These are phyloP conservation scores for Diadema setosum DNA, from an alignment of 35 echinoderm and acorn worm genomes.

Conservation along the genomic window DNA sequence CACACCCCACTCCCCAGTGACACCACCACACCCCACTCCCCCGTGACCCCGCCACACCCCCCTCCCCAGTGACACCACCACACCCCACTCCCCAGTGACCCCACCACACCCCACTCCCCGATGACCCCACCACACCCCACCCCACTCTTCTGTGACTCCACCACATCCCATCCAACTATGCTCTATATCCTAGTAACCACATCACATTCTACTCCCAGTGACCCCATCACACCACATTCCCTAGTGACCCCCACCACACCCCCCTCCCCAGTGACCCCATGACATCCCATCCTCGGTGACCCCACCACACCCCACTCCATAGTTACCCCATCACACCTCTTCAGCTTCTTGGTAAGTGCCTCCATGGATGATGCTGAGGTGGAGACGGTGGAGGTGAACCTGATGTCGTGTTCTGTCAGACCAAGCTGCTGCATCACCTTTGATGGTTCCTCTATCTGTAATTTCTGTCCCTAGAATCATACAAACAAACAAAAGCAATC, in stretches of 20 bases:
- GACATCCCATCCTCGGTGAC: neutral
- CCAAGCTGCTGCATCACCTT: slow-evolving; percentile 84
- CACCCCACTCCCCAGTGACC: too few relatives aligned
- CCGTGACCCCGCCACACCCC: too few relatives aligned
- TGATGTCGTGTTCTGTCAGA: slow-evolving; percentile 89
- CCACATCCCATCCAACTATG: neutral
- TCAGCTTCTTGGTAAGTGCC: slow-evolving; percentile 77
- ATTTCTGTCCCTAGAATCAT: slow-evolving; percentile 39
- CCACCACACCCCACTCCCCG: too few relatives aligned
- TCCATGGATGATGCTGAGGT: slow-evolving; percentile 80
- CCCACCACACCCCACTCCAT: too few relatives aligned
- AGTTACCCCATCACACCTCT: too few relatives aligned
- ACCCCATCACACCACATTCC: neutral
- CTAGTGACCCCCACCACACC: neutral
- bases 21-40: too few relatives aligned
- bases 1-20: too few relatives aligned
- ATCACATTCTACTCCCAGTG: neutral
- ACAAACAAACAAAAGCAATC: neutral
- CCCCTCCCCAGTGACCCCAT: neutral
- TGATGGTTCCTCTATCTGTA: slow-evolving; percentile 73
- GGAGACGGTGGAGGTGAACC: slow-evolving; percentile 89
- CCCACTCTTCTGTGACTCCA: neutral
- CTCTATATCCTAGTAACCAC: neutral
- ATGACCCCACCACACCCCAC: too few relatives aligned
- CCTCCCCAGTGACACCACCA: too few relatives aligned